Conservation (phyloP, 2,888 invertebrate genomes). For the Lamellibrachia satsuma region DNA sequence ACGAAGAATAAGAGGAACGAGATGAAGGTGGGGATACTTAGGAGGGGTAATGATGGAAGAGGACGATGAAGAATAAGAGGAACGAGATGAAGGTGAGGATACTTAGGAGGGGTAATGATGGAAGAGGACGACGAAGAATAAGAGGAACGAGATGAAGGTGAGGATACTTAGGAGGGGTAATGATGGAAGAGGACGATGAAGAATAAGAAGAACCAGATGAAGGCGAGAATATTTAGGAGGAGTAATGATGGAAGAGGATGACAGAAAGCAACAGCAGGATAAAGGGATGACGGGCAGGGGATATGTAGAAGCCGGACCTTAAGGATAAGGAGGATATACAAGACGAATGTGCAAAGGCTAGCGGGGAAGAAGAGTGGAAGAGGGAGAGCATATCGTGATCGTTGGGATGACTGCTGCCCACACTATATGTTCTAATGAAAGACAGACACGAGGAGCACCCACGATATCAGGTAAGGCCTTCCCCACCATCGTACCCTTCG, state of each 20-base stretch:
- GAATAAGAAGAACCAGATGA: not conserved
- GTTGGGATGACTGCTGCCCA: not conserved
- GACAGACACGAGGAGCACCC: no score
- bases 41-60: not conserved
- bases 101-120: not conserved
- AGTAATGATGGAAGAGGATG: not conserved
- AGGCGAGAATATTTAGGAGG: not conserved
- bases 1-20: not conserved
- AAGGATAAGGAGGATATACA: not conserved
- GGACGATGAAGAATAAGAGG: not conserved
- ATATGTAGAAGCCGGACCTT: not conserved
- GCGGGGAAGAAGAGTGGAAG: constrained; percentile 13
- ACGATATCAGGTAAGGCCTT: no score
- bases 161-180: not conserved
- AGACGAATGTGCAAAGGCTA: not conserved
- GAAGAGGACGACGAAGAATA: not conserved
- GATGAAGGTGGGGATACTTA: not conserved
- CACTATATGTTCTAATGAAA: no score
- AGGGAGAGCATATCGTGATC: not conserved
- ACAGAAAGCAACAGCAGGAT: no score
- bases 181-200: not conserved
- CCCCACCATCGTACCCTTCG: no score
- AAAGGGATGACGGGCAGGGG: not conserved
- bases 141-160: not conserved
- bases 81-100: not conserved